Conservation (phyloP, 2,797 vertebrate species). For the Oreochromis grahami region DNA sequence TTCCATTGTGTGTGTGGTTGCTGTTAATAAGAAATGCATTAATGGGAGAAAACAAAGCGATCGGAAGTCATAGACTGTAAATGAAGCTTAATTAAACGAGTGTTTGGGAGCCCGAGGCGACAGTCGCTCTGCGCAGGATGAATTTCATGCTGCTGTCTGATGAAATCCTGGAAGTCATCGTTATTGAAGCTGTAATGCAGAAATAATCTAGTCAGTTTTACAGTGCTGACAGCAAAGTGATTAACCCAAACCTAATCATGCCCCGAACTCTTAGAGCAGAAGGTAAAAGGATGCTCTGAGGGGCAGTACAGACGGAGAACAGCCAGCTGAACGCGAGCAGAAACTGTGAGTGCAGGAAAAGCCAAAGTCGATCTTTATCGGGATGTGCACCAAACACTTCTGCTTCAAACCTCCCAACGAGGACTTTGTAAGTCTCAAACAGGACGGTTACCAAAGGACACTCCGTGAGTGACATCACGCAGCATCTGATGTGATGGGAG, state of each 20-base stretch:
- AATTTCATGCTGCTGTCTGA: background rate
- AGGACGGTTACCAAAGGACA: too few species aligned
- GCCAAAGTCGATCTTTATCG: background rate
- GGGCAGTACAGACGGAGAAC: background rate
- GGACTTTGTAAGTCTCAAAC: background rate
- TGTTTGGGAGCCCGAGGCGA: background rate
- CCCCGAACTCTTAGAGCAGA: background rate
- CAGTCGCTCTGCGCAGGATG: background rate
- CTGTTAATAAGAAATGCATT: background rate
- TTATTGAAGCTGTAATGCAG: background rate
- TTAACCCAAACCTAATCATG: background rate
- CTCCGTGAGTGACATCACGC: too few species aligned
- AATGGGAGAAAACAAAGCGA: background rate
- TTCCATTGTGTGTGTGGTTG: background rate
- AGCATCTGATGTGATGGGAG: too few species aligned
- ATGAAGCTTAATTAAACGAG: background rate
- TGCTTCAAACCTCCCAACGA: background rate
- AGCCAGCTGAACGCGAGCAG: background rate
- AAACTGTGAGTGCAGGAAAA: background rate
- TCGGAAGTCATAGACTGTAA: background rate
- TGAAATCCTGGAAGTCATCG: background rate
- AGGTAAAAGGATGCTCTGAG: background rate
- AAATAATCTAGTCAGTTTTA: background rate
- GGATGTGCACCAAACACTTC: background rate
- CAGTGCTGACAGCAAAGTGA: rapidly evolving